Conservation (phyloP, 2,888 invertebrate species). For the Cephus spinipes region DNA sequence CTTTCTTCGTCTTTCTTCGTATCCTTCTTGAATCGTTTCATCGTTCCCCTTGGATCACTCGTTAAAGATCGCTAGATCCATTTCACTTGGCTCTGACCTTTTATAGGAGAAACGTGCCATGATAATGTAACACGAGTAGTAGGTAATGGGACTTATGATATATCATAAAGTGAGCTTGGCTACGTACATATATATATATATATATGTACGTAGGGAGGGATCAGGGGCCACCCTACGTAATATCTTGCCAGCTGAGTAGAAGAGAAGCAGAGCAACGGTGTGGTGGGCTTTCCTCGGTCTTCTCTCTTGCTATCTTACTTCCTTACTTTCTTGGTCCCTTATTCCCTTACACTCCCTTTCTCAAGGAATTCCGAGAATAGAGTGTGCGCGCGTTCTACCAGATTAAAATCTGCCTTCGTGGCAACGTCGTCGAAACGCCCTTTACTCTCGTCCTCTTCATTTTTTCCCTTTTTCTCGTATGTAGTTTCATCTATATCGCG, state of each 20-base stretch:
- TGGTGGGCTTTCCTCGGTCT: too few relatives aligned
- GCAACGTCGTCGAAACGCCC: too few relatives aligned
- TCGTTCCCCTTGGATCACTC: background rate
- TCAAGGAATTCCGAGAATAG: background rate
- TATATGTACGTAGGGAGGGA: background rate
- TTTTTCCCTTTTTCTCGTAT: too few relatives aligned
- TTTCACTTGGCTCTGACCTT: constrained; percentile 39
- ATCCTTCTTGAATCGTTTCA: background rate
- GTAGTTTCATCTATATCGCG: too few relatives aligned
- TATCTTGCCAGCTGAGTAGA: background rate
- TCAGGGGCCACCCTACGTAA: background rate
- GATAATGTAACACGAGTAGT: constrained; percentile 48
- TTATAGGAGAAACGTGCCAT: constrained; percentile 50
- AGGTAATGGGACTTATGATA: constrained; percentile 54
- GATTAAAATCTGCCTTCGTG: background rate
- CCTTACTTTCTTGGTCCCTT: too few relatives aligned
- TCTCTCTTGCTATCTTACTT: too few relatives aligned
- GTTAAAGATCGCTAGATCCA: constrained; percentile 27
- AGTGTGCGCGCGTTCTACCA: background rate
- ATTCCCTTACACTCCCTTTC: background rate
- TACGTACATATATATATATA: background rate
- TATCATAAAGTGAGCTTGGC: constrained; percentile 37
- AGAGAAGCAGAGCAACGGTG: too few relatives aligned
- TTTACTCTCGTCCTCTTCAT: too few relatives aligned
- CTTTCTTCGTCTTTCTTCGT: background rate